A percentile compares a stretch with the other conserved stretches of the same genome.
These are phyloP conservation scores for Liodrosophila aerea DNA, from an alignment of 2,888 invertebrate species.

Conservation along the genomic window DNA sequence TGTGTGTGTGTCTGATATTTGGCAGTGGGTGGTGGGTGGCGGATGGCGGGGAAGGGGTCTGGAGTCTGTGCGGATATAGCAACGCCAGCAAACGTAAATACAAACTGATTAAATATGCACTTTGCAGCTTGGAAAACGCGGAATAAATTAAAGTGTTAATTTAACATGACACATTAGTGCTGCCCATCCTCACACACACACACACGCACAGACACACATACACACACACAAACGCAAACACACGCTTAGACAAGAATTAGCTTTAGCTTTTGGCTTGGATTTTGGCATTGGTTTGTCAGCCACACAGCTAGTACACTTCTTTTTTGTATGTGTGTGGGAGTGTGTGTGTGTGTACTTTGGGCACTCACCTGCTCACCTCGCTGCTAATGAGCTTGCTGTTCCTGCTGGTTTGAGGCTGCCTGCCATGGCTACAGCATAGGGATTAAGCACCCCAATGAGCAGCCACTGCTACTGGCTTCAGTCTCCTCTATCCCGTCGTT, in stretches of 20 bases:
- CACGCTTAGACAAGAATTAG: constrained; percentile 48
- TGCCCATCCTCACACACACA: constrained; percentile 37
- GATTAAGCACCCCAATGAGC: constrained; percentile 49
- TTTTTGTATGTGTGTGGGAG: constrained; percentile 11
- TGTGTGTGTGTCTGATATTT: constrained; percentile 2
- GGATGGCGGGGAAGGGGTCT: neutral
- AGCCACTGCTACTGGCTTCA: constrained; percentile 3
- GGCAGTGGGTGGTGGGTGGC: constrained; percentile 4
- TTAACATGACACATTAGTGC: constrained; percentile 79
- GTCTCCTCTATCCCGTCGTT: too few species aligned
- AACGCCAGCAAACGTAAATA: constrained; percentile 59
- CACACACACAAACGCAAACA: constrained; percentile 23
- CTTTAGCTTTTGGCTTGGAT: constrained; percentile 50
- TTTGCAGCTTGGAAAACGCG: constrained; percentile 75
- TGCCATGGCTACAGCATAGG: constrained; percentile 43
- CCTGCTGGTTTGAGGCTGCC: constrained; percentile 43
- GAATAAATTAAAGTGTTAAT: constrained; percentile 80
- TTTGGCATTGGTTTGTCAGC: constrained; percentile 45
- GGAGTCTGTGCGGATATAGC: constrained; percentile 20
- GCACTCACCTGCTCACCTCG: constrained; percentile 24
- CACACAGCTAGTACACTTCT: constrained; percentile 35
- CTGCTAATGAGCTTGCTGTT: constrained; percentile 62
- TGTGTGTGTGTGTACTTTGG: constrained; percentile 34
- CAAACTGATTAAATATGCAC: constrained; percentile 79
- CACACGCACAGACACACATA: constrained; percentile 11